These are phyloP conservation scores for Meles meles DNA, from an alignment of 2,113 vertebrate species.

Conservation along the genomic window DNA sequence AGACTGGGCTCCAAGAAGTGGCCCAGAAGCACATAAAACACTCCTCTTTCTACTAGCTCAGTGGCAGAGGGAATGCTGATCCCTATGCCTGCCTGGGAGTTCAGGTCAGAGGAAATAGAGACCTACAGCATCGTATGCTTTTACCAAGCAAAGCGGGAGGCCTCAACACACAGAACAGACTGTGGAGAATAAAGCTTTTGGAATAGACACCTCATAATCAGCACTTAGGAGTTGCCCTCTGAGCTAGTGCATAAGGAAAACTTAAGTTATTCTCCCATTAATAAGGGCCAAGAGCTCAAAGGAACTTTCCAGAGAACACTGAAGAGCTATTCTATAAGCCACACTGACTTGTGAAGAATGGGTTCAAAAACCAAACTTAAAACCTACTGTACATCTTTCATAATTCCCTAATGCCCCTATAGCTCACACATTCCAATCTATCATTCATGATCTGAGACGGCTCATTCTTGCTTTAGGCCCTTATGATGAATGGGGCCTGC, in stretches of 20 bases:
- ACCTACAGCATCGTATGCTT: fast-evolving
- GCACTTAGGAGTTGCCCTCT: background rate
- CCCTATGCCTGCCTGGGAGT: background rate
- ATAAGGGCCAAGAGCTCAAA: background rate
- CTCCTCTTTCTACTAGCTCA: background rate
- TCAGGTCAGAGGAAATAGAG: background rate
- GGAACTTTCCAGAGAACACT: background rate
- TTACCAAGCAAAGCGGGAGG: background rate
- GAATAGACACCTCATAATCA: background rate
- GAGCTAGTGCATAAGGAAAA: background rate
- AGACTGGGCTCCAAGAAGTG: background rate
- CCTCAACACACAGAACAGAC: background rate
- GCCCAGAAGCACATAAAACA: background rate
- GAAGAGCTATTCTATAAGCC: background rate
- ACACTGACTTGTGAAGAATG: background rate
- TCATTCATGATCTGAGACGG: background rate
- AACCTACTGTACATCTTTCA: background rate
- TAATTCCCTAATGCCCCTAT: background rate
- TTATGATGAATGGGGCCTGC: background rate
- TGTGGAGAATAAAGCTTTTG: background rate
- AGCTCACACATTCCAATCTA: background rate
- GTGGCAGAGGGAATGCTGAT: background rate
- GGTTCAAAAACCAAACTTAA: background rate
- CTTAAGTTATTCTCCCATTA: slow-evolving; percentile 18
- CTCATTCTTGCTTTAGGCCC: background rate